Conservation (phyloP, 2,797 vertebrate genomes). For the Sternotherus odoratus region DNA sequence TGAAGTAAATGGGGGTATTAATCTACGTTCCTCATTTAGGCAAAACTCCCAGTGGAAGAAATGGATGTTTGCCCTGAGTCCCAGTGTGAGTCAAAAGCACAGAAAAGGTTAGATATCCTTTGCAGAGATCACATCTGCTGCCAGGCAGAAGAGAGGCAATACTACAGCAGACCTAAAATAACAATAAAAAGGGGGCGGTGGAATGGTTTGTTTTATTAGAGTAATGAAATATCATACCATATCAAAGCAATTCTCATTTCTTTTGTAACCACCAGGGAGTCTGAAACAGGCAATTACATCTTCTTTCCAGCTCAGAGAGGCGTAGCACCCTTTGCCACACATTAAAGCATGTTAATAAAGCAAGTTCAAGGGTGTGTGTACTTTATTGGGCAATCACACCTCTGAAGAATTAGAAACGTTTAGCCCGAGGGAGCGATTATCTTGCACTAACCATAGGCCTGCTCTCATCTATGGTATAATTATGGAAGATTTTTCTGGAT, state of each 20-base stretch:
- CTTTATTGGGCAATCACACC: constrained; percentile 20
- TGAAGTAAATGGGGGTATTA: rapidly evolving
- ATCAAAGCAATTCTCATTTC: constrained; percentile 41
- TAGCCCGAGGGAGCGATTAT: background rate
- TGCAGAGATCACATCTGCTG: background rate
- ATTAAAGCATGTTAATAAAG: constrained; percentile 18
- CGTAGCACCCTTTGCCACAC: constrained; percentile 25
- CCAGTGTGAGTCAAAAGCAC: background rate
- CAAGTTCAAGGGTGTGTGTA: background rate
- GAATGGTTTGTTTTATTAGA: constrained; percentile 8
- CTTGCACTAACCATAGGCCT: background rate
- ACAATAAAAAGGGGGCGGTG: background rate
- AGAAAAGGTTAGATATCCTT: background rate
- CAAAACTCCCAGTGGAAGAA: background rate
- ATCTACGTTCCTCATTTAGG: background rate
- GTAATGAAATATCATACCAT: constrained; percentile 6
- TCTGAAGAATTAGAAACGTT: background rate
- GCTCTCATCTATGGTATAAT: background rate
- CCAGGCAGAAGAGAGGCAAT: background rate
- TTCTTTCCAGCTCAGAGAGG: constrained; percentile 35
- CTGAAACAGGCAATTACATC: constrained; percentile 45
- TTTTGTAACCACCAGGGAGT: background rate
- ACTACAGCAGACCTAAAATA: background rate
- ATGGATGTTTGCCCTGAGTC: rapidly evolving
- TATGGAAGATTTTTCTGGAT: background rate